Evolutionary conservation across 2,113 vertebrate species (phyloP).

Genomic region (Psophia crepitans): DNA sequence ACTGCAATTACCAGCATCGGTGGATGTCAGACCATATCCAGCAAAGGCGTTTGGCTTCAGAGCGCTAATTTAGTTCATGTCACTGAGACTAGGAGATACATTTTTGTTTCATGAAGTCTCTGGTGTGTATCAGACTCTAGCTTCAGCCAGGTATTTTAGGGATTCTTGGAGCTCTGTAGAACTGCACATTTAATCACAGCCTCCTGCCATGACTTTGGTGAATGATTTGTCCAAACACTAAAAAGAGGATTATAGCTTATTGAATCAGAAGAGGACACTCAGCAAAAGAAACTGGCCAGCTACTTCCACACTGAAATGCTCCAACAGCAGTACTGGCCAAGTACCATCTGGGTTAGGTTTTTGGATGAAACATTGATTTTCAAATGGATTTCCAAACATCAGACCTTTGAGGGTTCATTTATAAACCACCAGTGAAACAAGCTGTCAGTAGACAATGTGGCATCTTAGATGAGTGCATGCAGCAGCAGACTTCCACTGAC

Average conservation of each 20-base stretch:
- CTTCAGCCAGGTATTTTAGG: not conserved
- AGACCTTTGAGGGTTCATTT: not conserved
- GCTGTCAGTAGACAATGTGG: not conserved
- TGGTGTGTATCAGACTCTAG: not conserved
- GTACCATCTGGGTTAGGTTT: slow-evolving; percentile 21
- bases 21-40: not conserved
- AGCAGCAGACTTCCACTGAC: not conserved
- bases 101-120: not conserved
- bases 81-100: not conserved
- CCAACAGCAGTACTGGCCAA: not conserved
- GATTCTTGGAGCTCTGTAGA: not conserved
- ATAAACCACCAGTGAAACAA: not conserved
- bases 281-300: not conserved
- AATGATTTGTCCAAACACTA: not conserved
- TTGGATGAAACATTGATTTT: slow-evolving; percentile 1
- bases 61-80: not conserved
- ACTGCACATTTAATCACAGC: not conserved
- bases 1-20: not conserved
- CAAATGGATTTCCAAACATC: not conserved
- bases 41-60: slow-evolving; percentile 6
- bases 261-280: not conserved
- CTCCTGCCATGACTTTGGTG: not conserved
- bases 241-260: not conserved
- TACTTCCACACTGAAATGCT: not conserved
- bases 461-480: not conserved